Evolutionary conservation across 2,113 vertebrate species (phyloP), one percentile per base, ranked within the genome.

Genomic region (Paratilapia polleni): DNA sequence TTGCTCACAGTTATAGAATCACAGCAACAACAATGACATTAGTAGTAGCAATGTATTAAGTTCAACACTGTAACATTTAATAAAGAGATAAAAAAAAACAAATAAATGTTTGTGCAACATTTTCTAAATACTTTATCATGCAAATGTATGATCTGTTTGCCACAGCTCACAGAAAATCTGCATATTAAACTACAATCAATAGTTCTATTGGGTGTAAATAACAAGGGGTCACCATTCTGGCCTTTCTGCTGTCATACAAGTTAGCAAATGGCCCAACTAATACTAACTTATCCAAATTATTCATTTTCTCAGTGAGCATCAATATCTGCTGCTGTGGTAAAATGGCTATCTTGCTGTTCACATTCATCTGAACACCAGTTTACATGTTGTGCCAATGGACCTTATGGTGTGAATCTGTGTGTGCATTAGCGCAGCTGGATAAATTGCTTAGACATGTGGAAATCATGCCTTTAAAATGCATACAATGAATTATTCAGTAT

Each of bases 171-270:
- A 28, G 22, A 63, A 2, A 36, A 26, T 79, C 77, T 61, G 43
- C 62, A 85, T 62, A 54, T 77, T 85, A 24, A 68, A 61, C 31
- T 14, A 36, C 19, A 73, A 79, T 79, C 64, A 81, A 70, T 84
- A 31, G 13, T 4, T 61, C 4, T 19, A 8, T 56, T 49, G 1
- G 49, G 31, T 36, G n/a, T 47, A 28, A 34, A 34, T 36, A 28
- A 57, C 22, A 10, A 15, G 14, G 20, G 13, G 66, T 54, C 26
- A 74, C 12, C 11, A 49, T 54, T 66, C 26, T 83, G 79, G 20
- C 26, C 10, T 80, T 78, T 80, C 19, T 54, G 26, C 59, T 41
- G 28, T 54, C 31, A 34, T 10, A 24, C 34, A 19, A 59, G 20
- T 43, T 73, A 73, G 66, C 66, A 36, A 64, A 24, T 43, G 5